Evolutionary conservation across 2,888 invertebrate species (phyloP).

Genomic region (Trichopria drosophilae): DNA sequence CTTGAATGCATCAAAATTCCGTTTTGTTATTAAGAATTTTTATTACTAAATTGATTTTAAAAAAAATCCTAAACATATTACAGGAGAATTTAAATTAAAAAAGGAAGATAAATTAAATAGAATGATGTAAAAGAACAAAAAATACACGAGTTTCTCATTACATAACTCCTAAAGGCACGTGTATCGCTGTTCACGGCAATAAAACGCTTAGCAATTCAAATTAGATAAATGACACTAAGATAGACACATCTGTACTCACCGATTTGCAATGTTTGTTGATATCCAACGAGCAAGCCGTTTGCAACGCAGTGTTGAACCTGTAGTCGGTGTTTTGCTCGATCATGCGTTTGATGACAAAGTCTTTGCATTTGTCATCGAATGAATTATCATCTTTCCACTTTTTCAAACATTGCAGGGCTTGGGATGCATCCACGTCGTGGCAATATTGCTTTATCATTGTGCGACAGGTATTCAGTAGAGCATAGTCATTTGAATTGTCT

Average conservation of each 20-base stretch:
- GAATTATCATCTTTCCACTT: conserved; percentile 73
- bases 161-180: not conserved
- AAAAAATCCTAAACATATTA: not conserved
- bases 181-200: no score
- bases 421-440: conserved; percentile 66
- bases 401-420: conserved; percentile 78
- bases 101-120: no score
- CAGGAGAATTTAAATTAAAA: no score
- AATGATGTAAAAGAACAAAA: no score
- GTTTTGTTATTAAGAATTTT: not conserved
- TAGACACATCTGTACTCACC: no score
- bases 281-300: conserved; percentile 79
- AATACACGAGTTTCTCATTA: not conserved
- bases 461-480: conserved; percentile 80
- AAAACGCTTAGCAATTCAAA: not conserved
- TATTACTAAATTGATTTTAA: not conserved
- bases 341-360: conserved; percentile 83
- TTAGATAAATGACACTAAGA: conserved; percentile 58
- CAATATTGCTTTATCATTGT: conserved; percentile 87
- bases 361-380: conserved; percentile 82
- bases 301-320: conserved; percentile 82
- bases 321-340: conserved; percentile 89
- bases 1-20: not conserved
- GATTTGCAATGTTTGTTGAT: conserved; percentile 73
- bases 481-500: conserved; percentile 86